Base-by-base conservation (phyloP, 2,888 invertebrate species). In the Latheticus oryzae region DNA sequence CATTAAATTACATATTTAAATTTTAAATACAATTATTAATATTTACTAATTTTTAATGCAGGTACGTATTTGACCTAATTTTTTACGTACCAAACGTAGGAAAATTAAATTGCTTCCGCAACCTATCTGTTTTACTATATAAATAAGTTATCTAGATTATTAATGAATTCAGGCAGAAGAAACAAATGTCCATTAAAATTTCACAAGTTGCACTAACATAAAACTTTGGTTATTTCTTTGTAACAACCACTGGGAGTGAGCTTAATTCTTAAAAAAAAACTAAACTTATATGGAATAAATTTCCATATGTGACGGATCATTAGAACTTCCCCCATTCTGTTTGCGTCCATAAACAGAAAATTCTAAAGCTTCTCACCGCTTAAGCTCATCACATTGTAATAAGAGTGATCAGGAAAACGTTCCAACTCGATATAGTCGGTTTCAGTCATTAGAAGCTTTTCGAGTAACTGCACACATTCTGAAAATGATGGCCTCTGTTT, bases 381-480 rank as follows among this genome's bases (percentile, higher is more conserved):
- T 61, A 93, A 82, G 78, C 89, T 89, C 70, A 91, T 86, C 73
- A 93, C 88, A 73, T 93, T 93, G 74, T 93, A 92, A 78, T 95
- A 95, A 5, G 93, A 92, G 76, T 95, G 95, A 76, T 95, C 94
- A 0, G 95, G 95, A 77, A 95, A 95, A 62, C 92, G 82, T 73
- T 95, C 94, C 45, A 95, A 80, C 75, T 96, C 93, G 47, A 97
- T 95, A 73, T 96, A 96, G 77, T 96, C 95, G 66, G 92, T 93
- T 79, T 96, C 95, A 32, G 91, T 91, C 71, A 93, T 86, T 48
- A 97, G 81, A 9, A 97, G 82, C 62, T 89, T 88, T 75, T 95
- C 95, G 40, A 95, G 80, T 75, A 93, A 84, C 47, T 85, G 82
- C 1, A 92, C 89, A 11, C 95, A 86, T 76, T 95, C 94, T 1